phyloP scores from a whole-genome alignment of 2,113 vertebrate genomes.

The Myotis lucifugus region DNA sequence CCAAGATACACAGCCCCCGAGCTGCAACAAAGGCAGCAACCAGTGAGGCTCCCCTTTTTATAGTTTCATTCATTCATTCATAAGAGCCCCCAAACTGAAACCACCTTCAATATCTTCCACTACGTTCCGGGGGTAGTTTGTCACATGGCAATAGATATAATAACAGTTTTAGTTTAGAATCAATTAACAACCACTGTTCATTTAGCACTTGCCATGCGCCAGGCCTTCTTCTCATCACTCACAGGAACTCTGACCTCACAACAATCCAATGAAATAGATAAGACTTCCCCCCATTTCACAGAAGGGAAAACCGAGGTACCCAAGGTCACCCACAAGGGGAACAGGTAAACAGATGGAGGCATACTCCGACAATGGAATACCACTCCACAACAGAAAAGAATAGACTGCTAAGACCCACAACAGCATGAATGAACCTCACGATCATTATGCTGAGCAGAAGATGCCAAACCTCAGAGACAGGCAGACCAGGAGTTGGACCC shows the following conservation, averaged over 20 bases:
- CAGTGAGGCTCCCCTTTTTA: neutral
- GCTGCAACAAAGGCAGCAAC: neutral
- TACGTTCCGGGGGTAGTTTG: rapidly evolving
- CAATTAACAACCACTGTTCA: neutral
- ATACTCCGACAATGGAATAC: rapidly evolving
- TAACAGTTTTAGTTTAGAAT: neutral
- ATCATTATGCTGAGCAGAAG: neutral
- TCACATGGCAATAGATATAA: neutral
- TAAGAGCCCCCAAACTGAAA: neutral
- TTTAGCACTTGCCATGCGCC: neutral
- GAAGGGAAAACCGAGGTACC: neutral
- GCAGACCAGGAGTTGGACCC: neutral
- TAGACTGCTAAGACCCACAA: rapidly evolving
- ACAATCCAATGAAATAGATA: neutral
- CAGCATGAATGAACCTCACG: rapidly evolving
- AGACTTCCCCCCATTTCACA: neutral
- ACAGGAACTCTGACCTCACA: neutral
- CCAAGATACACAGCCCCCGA: rapidly evolving
- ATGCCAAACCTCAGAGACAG: neutral
- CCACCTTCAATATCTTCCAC: neutral
- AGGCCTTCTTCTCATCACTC: neutral
- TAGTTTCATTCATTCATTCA: neutral
- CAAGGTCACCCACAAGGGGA: neutral
- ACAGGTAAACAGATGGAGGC: rapidly evolving
- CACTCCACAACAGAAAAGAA: neutral